Evolutionary conservation across 2,797 vertebrate genomes (phyloP), one percentile per base, ranked within the genome.

Genomic region (Diceros bicornis): DNA sequence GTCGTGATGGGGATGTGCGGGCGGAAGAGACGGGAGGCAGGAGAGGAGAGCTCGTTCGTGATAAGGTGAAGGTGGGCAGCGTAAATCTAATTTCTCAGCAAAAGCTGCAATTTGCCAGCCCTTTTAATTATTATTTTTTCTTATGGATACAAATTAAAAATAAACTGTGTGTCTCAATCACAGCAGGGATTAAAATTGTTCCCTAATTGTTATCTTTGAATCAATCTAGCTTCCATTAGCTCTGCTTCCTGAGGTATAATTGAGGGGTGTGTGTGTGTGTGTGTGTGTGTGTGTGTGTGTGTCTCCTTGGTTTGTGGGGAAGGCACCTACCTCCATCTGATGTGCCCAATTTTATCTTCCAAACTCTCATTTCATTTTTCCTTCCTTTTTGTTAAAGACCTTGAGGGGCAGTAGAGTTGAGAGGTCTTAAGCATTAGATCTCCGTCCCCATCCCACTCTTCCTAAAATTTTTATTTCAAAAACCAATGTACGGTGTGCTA

Each of bases 151-250:
- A 98, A 98, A 98, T 97, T 98, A 98, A 97, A 98, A 98, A 98
- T 85, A 97, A 98, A 96, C 97, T 7, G 94, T 29, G 88, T 97
- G 97, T 95, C 97, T 68, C 94, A 47, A 89, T 98, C 98, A 96
- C 98, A 95, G 98, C 91, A 41, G 98, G 98, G 97, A 96, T 94
- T 71, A n/a, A 97, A 98, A 98, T 97, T 97, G 98, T 96, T 94
- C 98, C 98, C 98, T 99, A 99, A 99, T 99, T 99, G 98, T 98
- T 98, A 97, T 86, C 97, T 98, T 98, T 97, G 98, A 99, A 98
- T 98, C 98, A 98, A 98, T 98, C 98, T 97, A 82, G 97, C 97
- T 88, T 98, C 98, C 98, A 98, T 99, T 98, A 98, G 17, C 98
- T 98, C 98, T 52, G 96, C 98, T 98, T 91, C 98, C 94, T 34